A percentile compares a stretch with the other conserved stretches of the same genome.
phyloP scores from a whole-genome alignment of 2,113 vertebrate species.

The Dendrocopos noguchii region DNA sequence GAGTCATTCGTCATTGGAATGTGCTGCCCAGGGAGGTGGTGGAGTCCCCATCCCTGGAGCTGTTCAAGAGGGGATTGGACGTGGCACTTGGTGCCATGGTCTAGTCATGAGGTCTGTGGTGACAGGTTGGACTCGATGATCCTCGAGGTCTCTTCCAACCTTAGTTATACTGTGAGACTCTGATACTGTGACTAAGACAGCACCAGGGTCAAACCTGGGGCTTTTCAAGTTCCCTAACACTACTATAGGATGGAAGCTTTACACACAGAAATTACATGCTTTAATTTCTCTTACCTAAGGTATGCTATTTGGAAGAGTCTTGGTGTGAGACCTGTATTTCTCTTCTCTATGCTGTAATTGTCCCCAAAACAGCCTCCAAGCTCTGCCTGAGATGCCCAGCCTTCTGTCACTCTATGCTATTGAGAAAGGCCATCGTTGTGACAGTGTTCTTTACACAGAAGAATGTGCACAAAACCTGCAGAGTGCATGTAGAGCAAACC shows the following conservation, averaged over 20 bases:
- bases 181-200: too few relatives aligned
- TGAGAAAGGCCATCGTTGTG: not conserved
- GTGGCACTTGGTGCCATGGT: too few relatives aligned
- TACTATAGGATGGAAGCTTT: not conserved
- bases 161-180: too few relatives aligned
- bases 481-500: not conserved
- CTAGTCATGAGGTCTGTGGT: too few relatives aligned
- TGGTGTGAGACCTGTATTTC: not conserved
- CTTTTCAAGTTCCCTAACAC: not conserved
- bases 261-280: not conserved
- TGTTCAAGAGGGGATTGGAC: too few relatives aligned
- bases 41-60: too few relatives aligned
- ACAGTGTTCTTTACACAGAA: not conserved
- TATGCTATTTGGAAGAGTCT: not conserved
- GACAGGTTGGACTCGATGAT: too few relatives aligned
- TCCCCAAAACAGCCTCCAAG: not conserved
- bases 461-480: not conserved
- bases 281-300: not conserved
- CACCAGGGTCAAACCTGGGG: not conserved
- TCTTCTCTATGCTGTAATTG: not conserved
- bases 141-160: too few relatives aligned
- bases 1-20: too few relatives aligned
- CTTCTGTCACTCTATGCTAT: not conserved
- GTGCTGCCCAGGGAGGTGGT: too few relatives aligned
- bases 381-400: not conserved